These are phyloP conservation scores for Pelecanoides urinatrix DNA, from an alignment of 2,113 vertebrate genomes.

Conservation along the genomic window DNA sequence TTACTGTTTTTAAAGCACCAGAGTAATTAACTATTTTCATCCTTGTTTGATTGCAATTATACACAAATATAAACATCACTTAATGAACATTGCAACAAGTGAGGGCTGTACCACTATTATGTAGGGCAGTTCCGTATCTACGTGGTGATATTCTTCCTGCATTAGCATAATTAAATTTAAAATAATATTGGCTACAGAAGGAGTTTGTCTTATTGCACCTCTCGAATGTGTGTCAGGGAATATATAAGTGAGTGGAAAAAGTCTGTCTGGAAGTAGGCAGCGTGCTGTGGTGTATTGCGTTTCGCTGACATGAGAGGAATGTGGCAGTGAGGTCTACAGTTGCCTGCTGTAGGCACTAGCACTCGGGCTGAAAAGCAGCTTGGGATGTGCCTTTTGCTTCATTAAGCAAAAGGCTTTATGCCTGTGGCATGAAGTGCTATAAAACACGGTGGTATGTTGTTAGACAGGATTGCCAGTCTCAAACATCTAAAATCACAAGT, in stretches of 20 bases:
- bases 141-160: not conserved
- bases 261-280: slow-evolving; percentile 15
- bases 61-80: not conserved
- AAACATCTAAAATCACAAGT: not conserved
- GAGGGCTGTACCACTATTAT: not conserved
- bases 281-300: not conserved
- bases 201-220: not conserved
- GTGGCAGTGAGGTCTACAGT: slow-evolving; percentile 20
- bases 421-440: not conserved
- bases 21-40: not conserved
- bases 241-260: slow-evolving; percentile 11
- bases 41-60: not conserved
- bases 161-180: not conserved
- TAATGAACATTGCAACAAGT: not conserved
- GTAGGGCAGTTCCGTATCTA: not conserved
- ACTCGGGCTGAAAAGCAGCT: not conserved
- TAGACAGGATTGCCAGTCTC: not conserved
- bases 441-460: not conserved
- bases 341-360: not conserved
- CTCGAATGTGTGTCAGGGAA: not conserved
- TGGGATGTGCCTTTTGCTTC: slow-evolving; percentile 28
- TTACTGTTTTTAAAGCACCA: not conserved
- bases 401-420: not conserved
- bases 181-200: not conserved
- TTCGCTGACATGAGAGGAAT: slow-evolving; percentile 33